These are phyloP conservation scores for Eupithecia abbreviata DNA, from an alignment of 2,888 invertebrate species.

Conservation along the genomic window DNA sequence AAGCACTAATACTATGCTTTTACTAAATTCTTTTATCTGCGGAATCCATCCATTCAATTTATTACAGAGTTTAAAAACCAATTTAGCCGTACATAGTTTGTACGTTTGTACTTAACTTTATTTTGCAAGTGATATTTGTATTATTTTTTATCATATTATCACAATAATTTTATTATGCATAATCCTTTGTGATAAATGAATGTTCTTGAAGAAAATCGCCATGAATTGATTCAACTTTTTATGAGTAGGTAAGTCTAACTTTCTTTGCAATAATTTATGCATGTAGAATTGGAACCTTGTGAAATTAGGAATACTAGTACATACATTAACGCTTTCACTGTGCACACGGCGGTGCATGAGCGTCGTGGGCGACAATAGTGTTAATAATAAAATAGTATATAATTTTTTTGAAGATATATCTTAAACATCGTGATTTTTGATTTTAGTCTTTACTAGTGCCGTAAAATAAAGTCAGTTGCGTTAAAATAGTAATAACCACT, in stretches of 20 bases:
- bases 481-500: background rate
- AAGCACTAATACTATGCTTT: slow-evolving; percentile 54
- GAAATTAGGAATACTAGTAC: background rate
- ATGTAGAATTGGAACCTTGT: background rate
- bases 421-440: background rate
- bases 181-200: slow-evolving; percentile 5
- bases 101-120: slow-evolving; percentile 47
- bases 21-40: slow-evolving; percentile 32
- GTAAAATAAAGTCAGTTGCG: background rate
- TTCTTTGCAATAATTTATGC: background rate
- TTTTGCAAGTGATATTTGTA: slow-evolving; percentile 48
- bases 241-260: background rate
- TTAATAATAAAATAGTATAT: too few relatives aligned
- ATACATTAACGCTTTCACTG: too few relatives aligned
- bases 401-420: background rate
- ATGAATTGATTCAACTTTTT: slow-evolving; percentile 6
- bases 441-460: background rate
- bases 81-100: slow-evolving; percentile 20
- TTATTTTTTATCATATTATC: slow-evolving; percentile 14
- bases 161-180: background rate
- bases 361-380: too few relatives aligned
- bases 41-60: slow-evolving; percentile 47
- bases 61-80: slow-evolving; percentile 23
- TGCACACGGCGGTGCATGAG: too few relatives aligned
- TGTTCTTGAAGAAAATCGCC: slow-evolving; percentile 9